phyloP scores from a whole-genome alignment of 2,113 vertebrate species.

The Mus musculus region GRCm39 chr4:93310501-93311000 shows the following conservation, averaged over 20 bases:
- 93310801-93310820: background rate
- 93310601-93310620: background rate
- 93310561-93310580: background rate
- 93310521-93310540: background rate
- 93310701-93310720: background rate
- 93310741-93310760: background rate
- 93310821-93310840: background rate
- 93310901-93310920: background rate
- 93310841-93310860: background rate
- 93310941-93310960: background rate
- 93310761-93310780: background rate
- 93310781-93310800: background rate
- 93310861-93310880: background rate
- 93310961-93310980: background rate
- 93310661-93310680: background rate
- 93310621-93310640: background rate
- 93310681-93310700: background rate
- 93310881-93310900: background rate
- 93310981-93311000: background rate
- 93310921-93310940: background rate
- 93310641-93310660: background rate
- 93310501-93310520: background rate
- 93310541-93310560: background rate
- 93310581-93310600: background rate
- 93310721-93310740: background rate